These are phyloP conservation scores for Perizoma flavofasciatum DNA, from an alignment of 2,888 invertebrate species.

Conservation along the genomic window DNA sequence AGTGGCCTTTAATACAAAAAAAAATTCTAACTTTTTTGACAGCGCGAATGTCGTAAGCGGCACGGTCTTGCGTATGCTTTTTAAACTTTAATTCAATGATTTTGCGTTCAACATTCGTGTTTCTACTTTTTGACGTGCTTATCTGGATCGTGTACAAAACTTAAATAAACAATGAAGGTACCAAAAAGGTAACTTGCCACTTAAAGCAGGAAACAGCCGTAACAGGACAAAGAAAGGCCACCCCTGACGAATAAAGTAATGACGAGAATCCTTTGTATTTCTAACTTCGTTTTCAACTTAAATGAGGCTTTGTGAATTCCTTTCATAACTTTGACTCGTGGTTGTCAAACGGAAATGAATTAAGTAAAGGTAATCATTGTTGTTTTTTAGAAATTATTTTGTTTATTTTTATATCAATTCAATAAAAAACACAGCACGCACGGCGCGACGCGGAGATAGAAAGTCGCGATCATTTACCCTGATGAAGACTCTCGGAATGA, in stretches of 20 bases:
- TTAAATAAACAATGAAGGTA: neutral
- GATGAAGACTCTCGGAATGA: too few species aligned
- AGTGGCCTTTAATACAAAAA: too few species aligned
- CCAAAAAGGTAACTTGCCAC: conserved; percentile 1
- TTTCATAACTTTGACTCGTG: conserved; percentile 29
- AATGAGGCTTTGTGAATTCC: conserved; percentile 26
- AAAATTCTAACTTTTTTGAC: too few species aligned
- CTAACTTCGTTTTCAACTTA: conserved; percentile 33
- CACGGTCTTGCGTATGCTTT: too few species aligned
- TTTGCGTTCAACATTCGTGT: too few species aligned
- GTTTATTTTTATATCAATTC: conserved; percentile 1
- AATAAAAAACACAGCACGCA: too few species aligned
- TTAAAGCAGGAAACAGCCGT: conserved; percentile 15
- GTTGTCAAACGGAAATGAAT: conserved; percentile 27
- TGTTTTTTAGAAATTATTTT: conserved; percentile 8
- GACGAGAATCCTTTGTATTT: conserved; percentile 27
- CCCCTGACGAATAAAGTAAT: conserved; percentile 27
- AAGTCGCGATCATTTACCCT: too few species aligned
- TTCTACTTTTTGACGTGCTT: too few species aligned
- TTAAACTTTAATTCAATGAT: too few species aligned
- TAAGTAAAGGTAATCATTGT: conserved; percentile 20
- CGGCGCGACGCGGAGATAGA: too few species aligned
- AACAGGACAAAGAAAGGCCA: conserved; percentile 22
- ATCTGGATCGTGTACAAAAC: too few species aligned
- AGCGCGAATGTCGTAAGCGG: too few species aligned